Conservation (phyloP, 1,140 invertebrate species). For the Bombus waltoni region DNA sequence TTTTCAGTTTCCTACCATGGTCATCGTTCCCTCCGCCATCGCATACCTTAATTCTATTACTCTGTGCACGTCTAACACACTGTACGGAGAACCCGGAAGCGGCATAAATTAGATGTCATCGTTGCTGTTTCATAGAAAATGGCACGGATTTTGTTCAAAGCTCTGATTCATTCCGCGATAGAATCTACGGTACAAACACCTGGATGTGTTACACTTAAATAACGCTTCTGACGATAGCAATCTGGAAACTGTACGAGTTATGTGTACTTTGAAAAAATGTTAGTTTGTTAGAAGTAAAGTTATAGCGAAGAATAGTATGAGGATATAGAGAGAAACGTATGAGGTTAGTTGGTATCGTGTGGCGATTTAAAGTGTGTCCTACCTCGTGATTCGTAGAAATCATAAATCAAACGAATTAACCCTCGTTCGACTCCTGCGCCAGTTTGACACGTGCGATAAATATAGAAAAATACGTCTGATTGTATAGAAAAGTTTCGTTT, state of each 20-base stretch:
- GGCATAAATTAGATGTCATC: constrained; percentile 1
- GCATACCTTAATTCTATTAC: constrained; percentile 40
- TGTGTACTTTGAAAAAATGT: neutral
- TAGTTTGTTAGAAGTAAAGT: neutral
- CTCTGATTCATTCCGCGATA: neutral
- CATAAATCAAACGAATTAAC: neutral
- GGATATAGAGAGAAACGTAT: too few relatives aligned
- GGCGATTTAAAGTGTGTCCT: neutral
- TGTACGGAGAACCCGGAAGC: constrained; percentile 42
- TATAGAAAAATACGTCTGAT: too few relatives aligned
- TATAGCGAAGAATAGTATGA: neutral
- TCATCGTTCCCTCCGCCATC: constrained; percentile 57
- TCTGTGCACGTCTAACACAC: constrained; percentile 54
- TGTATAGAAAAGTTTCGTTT: too few relatives aligned
- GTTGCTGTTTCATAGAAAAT: constrained; percentile 29
- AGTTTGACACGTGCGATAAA: neutral
- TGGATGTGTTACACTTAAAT: neutral
- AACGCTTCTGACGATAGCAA: neutral
- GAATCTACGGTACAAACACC: neutral
- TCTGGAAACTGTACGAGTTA: neutral
- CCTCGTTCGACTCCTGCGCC: neutral
- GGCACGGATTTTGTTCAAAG: constrained; percentile 25
- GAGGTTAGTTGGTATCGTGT: neutral
- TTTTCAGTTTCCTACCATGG: constrained; percentile 60
- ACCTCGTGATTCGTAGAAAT: neutral